phyloP scores from a whole-genome alignment of 2,797 vertebrate genomes.

The Thaleichthys pacificus region DNA sequence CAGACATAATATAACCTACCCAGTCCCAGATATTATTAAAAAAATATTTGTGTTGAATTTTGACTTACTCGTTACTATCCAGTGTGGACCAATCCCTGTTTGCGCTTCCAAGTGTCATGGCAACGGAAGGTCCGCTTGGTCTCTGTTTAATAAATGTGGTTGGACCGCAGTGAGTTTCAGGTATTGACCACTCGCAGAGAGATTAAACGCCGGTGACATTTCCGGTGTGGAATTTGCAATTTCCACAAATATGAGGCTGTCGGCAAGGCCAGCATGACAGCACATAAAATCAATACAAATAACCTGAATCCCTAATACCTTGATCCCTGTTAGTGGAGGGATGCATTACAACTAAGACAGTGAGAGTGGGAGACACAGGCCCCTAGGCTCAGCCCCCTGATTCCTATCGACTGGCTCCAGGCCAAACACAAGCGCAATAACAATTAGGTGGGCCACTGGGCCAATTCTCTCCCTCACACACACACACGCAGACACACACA shows the following conservation, averaged over 20 bases:
- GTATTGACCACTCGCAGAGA: slow-evolving; percentile 89
- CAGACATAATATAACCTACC: slow-evolving; percentile 45
- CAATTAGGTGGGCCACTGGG: slow-evolving; percentile 81
- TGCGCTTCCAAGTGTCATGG: slow-evolving; percentile 60
- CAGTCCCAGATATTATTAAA: slow-evolving; percentile 51
- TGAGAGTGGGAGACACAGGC: slow-evolving; percentile 74
- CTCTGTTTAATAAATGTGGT: slow-evolving; percentile 84
- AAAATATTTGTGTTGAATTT: slow-evolving; percentile 67
- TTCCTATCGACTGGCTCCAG: slow-evolving; percentile 84
- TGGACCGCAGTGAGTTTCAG: slow-evolving; percentile 63
- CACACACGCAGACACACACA: slow-evolving; percentile 47
- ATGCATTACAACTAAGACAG: slow-evolving; percentile 88
- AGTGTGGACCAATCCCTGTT: slow-evolving; percentile 41
- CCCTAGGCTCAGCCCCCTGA: slow-evolving; percentile 70
- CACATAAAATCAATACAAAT: slow-evolving; percentile 99
- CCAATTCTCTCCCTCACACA: slow-evolving; percentile 68
- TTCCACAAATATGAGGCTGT: slow-evolving; percentile 96
- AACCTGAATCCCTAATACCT: slow-evolving; percentile 99
- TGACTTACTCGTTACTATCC: slow-evolving; percentile 57
- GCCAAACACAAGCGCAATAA: slow-evolving; percentile 80
- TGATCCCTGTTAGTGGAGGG: slow-evolving; percentile 95
- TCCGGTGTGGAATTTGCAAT: slow-evolving; percentile 98
- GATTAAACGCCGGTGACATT: slow-evolving; percentile 99
- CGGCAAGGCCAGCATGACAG: slow-evolving; percentile 86
- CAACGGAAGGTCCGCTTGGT: slow-evolving; percentile 67